A percentile compares a stretch with the other conserved stretches of the same genome.
Evolutionary conservation across 53 echinoderm and acorn worm species (phyloP).

Genomic region (Arbacia lixula): DNA sequence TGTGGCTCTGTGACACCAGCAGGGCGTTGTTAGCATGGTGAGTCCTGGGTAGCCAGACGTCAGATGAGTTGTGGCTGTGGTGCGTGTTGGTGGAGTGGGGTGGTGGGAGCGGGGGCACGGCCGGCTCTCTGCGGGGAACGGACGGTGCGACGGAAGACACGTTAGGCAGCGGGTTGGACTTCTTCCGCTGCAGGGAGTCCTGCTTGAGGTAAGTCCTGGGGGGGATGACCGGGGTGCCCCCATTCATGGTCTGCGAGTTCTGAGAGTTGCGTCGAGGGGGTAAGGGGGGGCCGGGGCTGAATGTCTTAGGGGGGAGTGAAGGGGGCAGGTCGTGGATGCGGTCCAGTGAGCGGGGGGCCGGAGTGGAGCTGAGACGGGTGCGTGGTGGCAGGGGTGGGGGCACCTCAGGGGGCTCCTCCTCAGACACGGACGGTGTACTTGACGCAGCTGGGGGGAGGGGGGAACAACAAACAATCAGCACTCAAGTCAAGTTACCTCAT

Average conservation of each 20-base stretch:
- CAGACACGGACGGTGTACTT: constrained; percentile 33
- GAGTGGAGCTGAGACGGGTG: constrained; percentile 54
- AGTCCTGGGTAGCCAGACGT: constrained; percentile 60
- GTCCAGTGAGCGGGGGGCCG: constrained; percentile 6
- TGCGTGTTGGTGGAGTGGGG: no score
- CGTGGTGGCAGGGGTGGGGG: constrained; percentile 75
- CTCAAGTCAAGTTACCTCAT: no score
- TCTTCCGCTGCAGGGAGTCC: constrained; percentile 57
- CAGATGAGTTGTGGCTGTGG: constrained; percentile 6
- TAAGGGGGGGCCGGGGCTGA: constrained; percentile 73
- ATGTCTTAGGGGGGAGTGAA: constrained; percentile 78
- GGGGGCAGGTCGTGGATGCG: constrained; percentile 67
- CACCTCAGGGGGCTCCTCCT: constrained; percentile 58
- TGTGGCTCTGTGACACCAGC: constrained; percentile 4
- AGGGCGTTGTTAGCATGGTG: constrained; percentile 31
- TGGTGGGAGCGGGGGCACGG: constrained; percentile 66
- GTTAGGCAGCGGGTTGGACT: constrained; percentile 47
- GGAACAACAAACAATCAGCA: no score
- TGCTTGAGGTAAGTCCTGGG: constrained; percentile 54
- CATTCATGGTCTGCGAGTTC: constrained; percentile 36
- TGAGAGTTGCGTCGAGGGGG: constrained; percentile 76
- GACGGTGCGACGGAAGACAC: constrained; percentile 40
- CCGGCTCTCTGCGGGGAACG: constrained; percentile 15
- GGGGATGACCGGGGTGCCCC: background rate
- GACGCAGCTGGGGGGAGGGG: no score